These are phyloP conservation scores for Hafferia zeledoni DNA, from an alignment of 2,797 vertebrate species.

Conservation along the genomic window DNA sequence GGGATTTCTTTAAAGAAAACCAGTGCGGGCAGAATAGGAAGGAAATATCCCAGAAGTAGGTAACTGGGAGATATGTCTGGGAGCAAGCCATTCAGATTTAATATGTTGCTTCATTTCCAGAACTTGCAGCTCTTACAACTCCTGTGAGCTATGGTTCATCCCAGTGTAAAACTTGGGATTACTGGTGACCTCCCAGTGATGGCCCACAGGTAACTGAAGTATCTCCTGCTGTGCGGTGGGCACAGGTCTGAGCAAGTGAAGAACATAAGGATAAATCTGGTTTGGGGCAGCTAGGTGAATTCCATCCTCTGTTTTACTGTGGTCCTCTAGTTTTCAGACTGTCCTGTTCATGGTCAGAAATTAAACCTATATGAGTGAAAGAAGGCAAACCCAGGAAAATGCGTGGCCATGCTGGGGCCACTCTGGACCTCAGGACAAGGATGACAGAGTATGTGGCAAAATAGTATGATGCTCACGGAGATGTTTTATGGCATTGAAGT, in stretches of 20 bases:
- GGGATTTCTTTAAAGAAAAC: not conserved
- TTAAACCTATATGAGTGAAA: not conserved
- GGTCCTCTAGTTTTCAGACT: not conserved
- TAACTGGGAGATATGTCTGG: not conserved
- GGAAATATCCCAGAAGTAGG: not conserved
- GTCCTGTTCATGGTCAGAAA: not conserved
- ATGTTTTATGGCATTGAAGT: rapidly evolving
- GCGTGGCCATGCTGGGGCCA: not conserved
- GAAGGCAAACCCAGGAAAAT: not conserved
- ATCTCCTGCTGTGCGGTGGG: not conserved
- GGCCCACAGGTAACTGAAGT: not conserved
- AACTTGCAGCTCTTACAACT: not conserved
- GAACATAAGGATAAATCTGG: not conserved
- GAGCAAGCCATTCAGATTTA: not conserved
- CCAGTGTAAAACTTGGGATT: not conserved
- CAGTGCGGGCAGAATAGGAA: not conserved
- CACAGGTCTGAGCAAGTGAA: not conserved
- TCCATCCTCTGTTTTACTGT: not conserved
- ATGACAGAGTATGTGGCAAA: not conserved
- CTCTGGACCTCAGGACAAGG: not conserved
- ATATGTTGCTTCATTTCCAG: not conserved
- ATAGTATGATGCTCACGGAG: not conserved
- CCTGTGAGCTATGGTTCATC: not conserved
- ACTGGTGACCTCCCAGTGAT: not conserved
- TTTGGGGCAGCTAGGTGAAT: not conserved